Evolutionary conservation across 2,888 invertebrate genomes (phyloP).

Genomic region (Heliconius ethilla): DNA sequence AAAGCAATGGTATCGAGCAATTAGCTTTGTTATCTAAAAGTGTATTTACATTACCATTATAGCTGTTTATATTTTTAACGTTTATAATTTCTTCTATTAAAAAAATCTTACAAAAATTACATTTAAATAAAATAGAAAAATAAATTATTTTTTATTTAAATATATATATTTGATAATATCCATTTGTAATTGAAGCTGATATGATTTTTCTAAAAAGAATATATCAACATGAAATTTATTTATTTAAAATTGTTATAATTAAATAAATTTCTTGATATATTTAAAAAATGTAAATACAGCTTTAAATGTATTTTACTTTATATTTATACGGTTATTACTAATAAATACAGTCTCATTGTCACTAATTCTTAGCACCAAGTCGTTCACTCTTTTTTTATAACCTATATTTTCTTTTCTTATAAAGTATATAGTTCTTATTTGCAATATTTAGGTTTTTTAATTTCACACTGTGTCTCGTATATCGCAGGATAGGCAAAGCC

Average conservation of each 20-base stretch:
- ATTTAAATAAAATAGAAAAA: background rate
- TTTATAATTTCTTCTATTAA: background rate
- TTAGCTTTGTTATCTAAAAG: constrained; percentile 22
- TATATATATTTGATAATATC: too few species aligned
- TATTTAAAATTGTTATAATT: background rate
- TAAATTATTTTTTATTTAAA: background rate
- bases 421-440: constrained; percentile 1
- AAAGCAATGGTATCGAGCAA: constrained; percentile 32
- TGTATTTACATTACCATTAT: constrained; percentile 28
- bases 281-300: constrained; percentile 18
- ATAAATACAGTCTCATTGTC: constrained; percentile 63
- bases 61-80: background rate
- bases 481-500: background rate
- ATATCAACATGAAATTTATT: background rate
- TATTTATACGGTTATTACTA: constrained; percentile 1
- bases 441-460: background rate
- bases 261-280: background rate
- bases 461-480: background rate
- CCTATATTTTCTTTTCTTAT: background rate
- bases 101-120: background rate
- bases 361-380: constrained; percentile 61
- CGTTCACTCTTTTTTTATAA: constrained; percentile 22
- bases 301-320: constrained; percentile 7
- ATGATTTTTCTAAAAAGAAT: background rate
- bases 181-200: too few species aligned